Percentiles rank a stretch among this genome's conserved stretches.
Evolutionary conservation across 2,888 invertebrate genomes (phyloP).

Genomic region (Lasioglossum villosulum): DNA sequence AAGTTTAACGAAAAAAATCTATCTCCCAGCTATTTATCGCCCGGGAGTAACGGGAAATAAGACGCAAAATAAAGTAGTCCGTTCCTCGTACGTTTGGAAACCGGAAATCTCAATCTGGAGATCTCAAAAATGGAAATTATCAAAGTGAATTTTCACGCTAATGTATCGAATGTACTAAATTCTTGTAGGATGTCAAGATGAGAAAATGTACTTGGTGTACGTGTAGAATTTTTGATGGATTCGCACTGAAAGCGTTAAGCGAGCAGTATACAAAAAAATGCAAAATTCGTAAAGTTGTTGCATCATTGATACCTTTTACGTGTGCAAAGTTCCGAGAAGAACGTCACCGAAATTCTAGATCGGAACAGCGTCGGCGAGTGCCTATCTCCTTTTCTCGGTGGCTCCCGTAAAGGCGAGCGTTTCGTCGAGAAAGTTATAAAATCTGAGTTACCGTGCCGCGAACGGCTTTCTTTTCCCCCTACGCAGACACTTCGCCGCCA

Average conservation of each 20-base stretch:
- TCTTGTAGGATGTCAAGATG: too few species aligned
- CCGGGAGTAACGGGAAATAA: neutral
- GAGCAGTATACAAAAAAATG: neutral
- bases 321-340: neutral
- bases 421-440: conserved; percentile 52
- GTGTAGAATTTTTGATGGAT: neutral
- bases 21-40: neutral
- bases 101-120: neutral
- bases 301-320: neutral
- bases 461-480: conserved; percentile 48
- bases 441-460: conserved; percentile 42
- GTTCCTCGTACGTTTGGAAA: neutral
- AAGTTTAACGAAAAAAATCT: conserved; percentile 2
- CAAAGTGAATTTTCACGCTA: neutral
- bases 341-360: neutral
- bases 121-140: neutral
- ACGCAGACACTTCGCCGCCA: conserved; percentile 69
- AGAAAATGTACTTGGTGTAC: neutral
- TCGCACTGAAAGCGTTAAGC: neutral
- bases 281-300: neutral
- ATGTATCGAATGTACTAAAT: too few species aligned
- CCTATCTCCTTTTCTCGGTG: neutral
- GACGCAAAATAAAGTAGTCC: neutral
- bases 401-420: conserved; percentile 41
- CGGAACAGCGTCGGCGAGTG: neutral